A percentile compares a stretch with the other conserved stretches of the same genome.
Evolutionary conservation across 1,140 invertebrate species (phyloP).

Genomic region (Scaptomyza pallida): DNA sequence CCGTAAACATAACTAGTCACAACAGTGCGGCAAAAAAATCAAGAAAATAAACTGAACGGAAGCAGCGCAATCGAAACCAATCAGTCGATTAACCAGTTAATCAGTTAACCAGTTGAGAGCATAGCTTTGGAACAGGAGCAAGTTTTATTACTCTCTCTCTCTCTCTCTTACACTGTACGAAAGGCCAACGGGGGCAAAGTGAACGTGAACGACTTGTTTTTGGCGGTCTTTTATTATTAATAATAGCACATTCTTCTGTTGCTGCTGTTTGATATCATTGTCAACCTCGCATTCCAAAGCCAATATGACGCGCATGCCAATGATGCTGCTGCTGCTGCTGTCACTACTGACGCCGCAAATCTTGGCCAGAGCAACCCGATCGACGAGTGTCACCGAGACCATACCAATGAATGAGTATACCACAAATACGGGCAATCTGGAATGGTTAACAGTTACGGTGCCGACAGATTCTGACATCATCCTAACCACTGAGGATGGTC

Average conservation of each 20-base stretch:
- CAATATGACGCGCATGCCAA: slow-evolving; percentile 54
- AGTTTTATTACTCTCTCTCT: slow-evolving; percentile 35
- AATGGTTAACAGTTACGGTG: slow-evolving; percentile 41
- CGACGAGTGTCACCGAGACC: background rate
- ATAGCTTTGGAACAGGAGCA: slow-evolving; percentile 50
- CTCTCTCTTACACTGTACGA: background rate
- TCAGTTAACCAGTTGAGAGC: slow-evolving; percentile 40
- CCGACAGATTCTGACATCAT: slow-evolving; percentile 44
- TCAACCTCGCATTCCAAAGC: slow-evolving; percentile 52
- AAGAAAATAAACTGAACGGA: slow-evolving; percentile 40
- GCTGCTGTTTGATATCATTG: slow-evolving; percentile 28
- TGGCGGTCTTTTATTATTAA: slow-evolving; percentile 34
- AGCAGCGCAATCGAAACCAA: slow-evolving; percentile 22
- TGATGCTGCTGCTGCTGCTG: slow-evolving; percentile 15
- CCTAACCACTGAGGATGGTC: slow-evolving; percentile 44
- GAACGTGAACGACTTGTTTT: slow-evolving; percentile 61
- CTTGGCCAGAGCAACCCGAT: background rate
- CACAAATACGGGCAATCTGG: slow-evolving; percentile 2
- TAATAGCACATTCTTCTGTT: slow-evolving; percentile 11
- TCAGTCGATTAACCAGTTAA: slow-evolving; percentile 38
- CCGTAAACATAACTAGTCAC: slow-evolving; percentile 82
- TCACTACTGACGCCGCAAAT: background rate
- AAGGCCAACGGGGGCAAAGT: slow-evolving; percentile 61
- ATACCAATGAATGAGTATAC: slow-evolving; percentile 9
- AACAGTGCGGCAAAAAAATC: slow-evolving; percentile 44